Percentiles rank a stretch among this genome's conserved stretches.
These are phyloP conservation scores for Phalacrocorax carbo DNA, from an alignment of 2,113 vertebrate species.

Conservation along the genomic window DNA sequence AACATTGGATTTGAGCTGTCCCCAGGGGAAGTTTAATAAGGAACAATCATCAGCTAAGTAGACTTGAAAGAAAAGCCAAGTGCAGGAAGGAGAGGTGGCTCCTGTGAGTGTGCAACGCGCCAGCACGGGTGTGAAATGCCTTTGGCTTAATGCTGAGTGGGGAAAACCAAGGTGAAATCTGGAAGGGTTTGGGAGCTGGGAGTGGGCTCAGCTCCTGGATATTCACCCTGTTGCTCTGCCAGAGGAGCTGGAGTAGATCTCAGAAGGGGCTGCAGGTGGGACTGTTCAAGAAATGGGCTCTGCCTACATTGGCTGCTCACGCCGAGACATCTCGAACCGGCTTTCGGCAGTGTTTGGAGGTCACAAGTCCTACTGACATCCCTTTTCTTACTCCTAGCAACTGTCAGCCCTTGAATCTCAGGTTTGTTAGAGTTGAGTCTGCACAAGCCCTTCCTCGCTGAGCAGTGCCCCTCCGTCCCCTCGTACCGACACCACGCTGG, in stretches of 20 bases:
- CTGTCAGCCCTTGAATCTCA: neutral
- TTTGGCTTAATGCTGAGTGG: neutral
- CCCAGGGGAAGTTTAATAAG: neutral
- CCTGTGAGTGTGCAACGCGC: fast-evolving
- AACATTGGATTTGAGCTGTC: neutral
- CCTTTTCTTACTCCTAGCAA: neutral
- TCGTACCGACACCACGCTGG: neutral
- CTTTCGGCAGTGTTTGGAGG: neutral
- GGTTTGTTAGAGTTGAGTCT: neutral
- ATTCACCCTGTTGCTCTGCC: neutral
- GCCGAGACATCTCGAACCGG: neutral
- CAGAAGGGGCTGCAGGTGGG: neutral
- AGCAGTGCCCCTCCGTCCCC: neutral
- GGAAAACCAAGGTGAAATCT: neutral
- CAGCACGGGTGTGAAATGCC: neutral
- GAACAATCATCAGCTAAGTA: neutral
- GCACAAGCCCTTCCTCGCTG: neutral
- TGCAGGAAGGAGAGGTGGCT: neutral
- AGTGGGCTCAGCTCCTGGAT: neutral
- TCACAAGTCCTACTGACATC: no score
- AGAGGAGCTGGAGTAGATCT: neutral
- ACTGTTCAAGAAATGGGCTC: neutral
- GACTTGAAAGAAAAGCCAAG: neutral
- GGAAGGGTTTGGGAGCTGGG: neutral
- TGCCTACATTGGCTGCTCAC: neutral